phyloP scores from a whole-genome alignment of 2,113 vertebrate genomes.

The Rissa tridactyla region DNA sequence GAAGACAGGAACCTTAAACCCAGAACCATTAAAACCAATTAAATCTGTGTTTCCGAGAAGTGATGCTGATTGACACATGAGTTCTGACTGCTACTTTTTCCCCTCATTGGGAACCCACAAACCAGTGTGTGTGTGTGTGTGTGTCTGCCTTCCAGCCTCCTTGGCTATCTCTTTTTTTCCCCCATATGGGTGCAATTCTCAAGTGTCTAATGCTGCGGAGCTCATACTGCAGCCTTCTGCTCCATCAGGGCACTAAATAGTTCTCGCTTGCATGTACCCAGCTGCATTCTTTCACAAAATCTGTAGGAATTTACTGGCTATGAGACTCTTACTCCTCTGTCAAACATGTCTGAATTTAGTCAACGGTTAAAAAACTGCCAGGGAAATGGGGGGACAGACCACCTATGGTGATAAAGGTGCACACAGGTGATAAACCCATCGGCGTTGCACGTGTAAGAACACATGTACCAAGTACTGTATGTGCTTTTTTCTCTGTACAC shows the following conservation, averaged over 20 bases:
- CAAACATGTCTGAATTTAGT: neutral
- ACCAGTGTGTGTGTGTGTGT: neutral
- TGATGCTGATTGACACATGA: neutral
- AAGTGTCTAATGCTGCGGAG: accelerated
- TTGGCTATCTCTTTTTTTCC: neutral
- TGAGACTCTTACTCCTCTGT: neutral
- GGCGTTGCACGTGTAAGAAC: neutral
- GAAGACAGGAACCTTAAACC: neutral
- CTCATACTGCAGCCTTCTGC: neutral
- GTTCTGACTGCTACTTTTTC: neutral
- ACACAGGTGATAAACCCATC: neutral
- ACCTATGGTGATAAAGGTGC: too few species aligned
- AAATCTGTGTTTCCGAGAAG: neutral
- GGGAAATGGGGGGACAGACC: neutral
- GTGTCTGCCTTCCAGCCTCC: neutral
- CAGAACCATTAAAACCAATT: neutral
- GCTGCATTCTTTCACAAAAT: neutral
- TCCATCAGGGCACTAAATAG: neutral
- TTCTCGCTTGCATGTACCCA: neutral
- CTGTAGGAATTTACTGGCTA: neutral
- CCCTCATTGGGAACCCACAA: neutral
- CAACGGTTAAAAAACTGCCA: neutral
- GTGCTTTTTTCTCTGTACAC: neutral
- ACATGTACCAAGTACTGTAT: neutral
- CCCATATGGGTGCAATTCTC: neutral